A percentile compares a stretch with the other conserved stretches of the same genome.
These are phyloP conservation scores for Cnemophilus loriae DNA, from an alignment of 2,113 vertebrate genomes.

Conservation along the genomic window DNA sequence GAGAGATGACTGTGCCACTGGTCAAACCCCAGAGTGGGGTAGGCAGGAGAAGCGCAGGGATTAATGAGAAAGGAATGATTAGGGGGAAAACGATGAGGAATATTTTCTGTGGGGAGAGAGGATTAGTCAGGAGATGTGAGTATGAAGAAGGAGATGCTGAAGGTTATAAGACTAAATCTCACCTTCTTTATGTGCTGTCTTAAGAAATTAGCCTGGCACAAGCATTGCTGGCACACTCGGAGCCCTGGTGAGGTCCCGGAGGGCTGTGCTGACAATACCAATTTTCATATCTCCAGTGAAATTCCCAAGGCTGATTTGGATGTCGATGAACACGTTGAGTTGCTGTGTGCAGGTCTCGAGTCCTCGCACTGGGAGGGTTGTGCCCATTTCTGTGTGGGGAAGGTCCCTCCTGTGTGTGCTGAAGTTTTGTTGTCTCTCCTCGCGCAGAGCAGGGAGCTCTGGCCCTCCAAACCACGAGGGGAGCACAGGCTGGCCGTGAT, in stretches of 20 bases:
- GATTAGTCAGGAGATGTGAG: background rate
- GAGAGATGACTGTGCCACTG: background rate
- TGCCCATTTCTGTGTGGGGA: background rate
- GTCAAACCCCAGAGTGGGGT: background rate
- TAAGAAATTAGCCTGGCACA: background rate
- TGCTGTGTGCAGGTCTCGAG: background rate
- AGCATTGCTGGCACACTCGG: fast-evolving
- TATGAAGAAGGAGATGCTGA: background rate
- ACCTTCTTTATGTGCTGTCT: background rate
- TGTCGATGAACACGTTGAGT: fast-evolving
- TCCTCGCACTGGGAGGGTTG: fast-evolving
- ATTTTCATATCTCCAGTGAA: background rate
- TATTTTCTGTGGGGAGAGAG: background rate
- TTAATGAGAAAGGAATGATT: background rate
- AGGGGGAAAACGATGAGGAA: background rate
- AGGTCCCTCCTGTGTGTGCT: background rate
- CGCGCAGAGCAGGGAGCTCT: background rate
- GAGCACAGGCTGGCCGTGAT: background rate
- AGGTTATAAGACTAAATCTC: background rate
- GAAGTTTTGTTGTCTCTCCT: background rate
- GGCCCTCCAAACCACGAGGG: background rate
- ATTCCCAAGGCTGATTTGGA: background rate
- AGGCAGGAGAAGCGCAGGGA: background rate
- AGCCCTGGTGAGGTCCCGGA: background rate
- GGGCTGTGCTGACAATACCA: conserved; percentile 3